phyloP scores from a whole-genome alignment of 2,113 vertebrate species.

The Pica pica region DNA sequence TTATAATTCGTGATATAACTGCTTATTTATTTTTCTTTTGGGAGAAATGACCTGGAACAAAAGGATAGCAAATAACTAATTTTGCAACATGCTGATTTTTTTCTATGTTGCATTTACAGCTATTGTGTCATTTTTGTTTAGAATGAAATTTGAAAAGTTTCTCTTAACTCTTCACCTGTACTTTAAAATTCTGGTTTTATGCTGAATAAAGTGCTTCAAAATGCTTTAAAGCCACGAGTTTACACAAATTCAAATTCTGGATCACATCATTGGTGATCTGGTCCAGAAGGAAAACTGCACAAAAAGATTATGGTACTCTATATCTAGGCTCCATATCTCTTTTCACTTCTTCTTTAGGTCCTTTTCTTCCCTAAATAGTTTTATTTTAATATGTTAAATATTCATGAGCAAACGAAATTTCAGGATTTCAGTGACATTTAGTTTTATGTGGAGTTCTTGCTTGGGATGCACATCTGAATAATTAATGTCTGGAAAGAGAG shows the following conservation, averaged over 20 bases:
- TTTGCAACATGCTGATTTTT: background rate
- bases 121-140: background rate
- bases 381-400: background rate
- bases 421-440: background rate
- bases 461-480: background rate
- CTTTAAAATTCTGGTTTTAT: background rate
- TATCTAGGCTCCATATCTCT: background rate
- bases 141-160: background rate
- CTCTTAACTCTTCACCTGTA: background rate
- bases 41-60: background rate
- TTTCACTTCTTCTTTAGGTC: background rate
- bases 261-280: background rate
- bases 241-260: background rate
- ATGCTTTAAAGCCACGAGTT: background rate
- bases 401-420: background rate
- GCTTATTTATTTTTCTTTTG: background rate
- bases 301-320: background rate
- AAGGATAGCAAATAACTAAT: background rate
- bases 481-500: background rate
- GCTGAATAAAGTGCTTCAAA: background rate
- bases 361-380: background rate
- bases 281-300: background rate
- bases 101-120: rapidly evolving
- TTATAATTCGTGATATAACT: background rate
- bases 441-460: background rate